Evolutionary conservation across 2,113 vertebrate genomes (phyloP), one percentile per base, ranked within the genome.

Genomic region (Antennarius striatus): DNA sequence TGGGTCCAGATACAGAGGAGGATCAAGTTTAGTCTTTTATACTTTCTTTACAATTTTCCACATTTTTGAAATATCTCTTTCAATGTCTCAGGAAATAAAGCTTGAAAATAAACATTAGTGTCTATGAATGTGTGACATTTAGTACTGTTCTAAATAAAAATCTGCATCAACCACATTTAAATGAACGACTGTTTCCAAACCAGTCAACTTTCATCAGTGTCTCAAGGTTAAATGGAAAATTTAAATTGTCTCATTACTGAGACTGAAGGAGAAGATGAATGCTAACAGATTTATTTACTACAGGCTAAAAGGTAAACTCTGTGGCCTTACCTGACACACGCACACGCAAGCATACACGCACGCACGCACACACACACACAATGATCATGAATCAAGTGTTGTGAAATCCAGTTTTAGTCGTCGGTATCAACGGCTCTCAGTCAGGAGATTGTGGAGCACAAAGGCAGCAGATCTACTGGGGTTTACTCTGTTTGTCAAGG

Each of bases 401-500:
- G 7, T 17, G 22, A 70, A 68, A 80, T 16, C 49, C 45, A 28
- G 42, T 11, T 46, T 83, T 75, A 40, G 29, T 71, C 39, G 43
- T 30, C 56, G 5, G 43, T 71, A 79, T 91, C 78, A 89, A 80
- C 39, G 71, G 62, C 42, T 75, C 61, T 77, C 64, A 82, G 81
- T 80, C 54, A 69, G 56, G 62, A 46, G 69, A n/a, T 13, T 71
- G 56, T 42, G 29, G 43, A 29, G 71, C 68, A 79, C 70, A 82
- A 80, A 58, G 68, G 62, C 69, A 56, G 8, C 48, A 79, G 71
- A 79, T 89, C 82, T 86, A 85, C 59, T 59, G 49, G 75, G 81
- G 56, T 79, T 91, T 85, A 86, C 40, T 77, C 40, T 88, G 89
- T 94, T 93, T 93, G 78, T 87, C 71, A 71, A 93, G 54, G 91